Percentiles rank a stretch among this genome's conserved stretches.
Evolutionary conservation across 1,140 invertebrate genomes (phyloP).

Genomic region (Notospermus geniculatus): DNA sequence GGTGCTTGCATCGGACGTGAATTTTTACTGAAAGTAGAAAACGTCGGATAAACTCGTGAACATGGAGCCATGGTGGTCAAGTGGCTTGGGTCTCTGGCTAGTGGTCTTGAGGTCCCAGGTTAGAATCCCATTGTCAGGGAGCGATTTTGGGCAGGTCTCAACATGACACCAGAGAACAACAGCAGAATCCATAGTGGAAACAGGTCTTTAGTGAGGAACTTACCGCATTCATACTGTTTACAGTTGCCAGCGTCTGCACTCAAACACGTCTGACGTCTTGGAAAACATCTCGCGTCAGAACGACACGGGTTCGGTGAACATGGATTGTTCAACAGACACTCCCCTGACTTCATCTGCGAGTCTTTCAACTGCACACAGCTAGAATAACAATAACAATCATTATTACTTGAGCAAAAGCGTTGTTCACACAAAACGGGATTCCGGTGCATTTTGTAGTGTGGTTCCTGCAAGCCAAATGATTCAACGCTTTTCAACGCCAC

Average conservation of each 20-base stretch:
- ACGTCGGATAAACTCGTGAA: neutral
- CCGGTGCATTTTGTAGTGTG: too few relatives aligned
- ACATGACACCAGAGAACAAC: too few relatives aligned
- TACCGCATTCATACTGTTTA: constrained; percentile 78
- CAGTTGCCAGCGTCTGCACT: constrained; percentile 63
- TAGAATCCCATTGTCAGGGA: too few relatives aligned
- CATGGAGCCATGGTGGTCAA: neutral
- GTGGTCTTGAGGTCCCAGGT: too few relatives aligned
- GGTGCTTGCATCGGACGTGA: constrained; percentile 38
- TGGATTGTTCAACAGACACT: constrained; percentile 66
- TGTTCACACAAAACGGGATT: too few relatives aligned
- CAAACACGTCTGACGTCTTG: constrained; percentile 71
- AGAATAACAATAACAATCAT: constrained; percentile 23
- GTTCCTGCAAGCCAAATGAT: too few relatives aligned
- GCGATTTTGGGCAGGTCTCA: too few relatives aligned
- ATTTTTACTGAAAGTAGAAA: constrained; percentile 44
- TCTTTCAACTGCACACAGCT: constrained; percentile 73
- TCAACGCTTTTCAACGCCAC: too few relatives aligned
- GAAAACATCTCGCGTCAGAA: constrained; percentile 63
- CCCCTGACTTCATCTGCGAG: constrained; percentile 72
- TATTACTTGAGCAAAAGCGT: too few relatives aligned
- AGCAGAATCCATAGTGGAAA: constrained; percentile 21
- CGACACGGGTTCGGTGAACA: constrained; percentile 64
- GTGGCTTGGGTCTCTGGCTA: too few relatives aligned
- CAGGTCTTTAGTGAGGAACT: constrained; percentile 37